Conservation (phyloP, 2,888 invertebrate species). For the Ethmia dodecea region DNA sequence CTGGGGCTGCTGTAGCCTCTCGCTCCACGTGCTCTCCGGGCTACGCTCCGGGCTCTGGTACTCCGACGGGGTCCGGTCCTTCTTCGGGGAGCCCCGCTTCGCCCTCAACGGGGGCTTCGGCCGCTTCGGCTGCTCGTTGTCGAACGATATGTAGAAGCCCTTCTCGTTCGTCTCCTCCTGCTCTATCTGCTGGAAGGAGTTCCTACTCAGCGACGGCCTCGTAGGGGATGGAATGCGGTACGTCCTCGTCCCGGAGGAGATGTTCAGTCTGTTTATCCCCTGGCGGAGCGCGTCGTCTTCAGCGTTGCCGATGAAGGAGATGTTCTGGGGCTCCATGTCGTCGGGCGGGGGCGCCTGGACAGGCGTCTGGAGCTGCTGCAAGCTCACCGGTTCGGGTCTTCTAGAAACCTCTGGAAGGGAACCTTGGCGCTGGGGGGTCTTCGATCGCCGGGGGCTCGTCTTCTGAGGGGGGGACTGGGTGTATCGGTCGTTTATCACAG, state of each 20-base stretch:
- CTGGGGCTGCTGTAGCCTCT: constrained; percentile 29
- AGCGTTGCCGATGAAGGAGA: constrained; percentile 91
- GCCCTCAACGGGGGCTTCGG: constrained; percentile 91
- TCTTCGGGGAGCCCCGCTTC: constrained; percentile 87
- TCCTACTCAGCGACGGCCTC: constrained; percentile 82
- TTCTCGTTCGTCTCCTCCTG: constrained; percentile 80
- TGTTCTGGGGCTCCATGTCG: constrained; percentile 96
- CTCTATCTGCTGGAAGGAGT: constrained; percentile 81
- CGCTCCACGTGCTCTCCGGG: constrained; percentile 46
- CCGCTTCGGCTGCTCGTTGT: constrained; percentile 90
- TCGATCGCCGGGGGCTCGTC: constrained; percentile 77
- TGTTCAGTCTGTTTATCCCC: constrained; percentile 87
- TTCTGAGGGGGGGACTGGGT: constrained; percentile 74
- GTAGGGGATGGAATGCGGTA: constrained; percentile 94
- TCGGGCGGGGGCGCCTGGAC: constrained; percentile 84
- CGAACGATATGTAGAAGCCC: constrained; percentile 96
- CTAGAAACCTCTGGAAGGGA: constrained; percentile 53
- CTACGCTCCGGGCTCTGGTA: constrained; percentile 47
- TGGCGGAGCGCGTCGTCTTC: constrained; percentile 76
- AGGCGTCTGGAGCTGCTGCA: constrained; percentile 72
- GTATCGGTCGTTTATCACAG: constrained; percentile 76
- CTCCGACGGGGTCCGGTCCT: constrained; percentile 71
- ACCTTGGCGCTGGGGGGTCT: constrained; percentile 66
- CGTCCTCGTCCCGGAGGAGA: constrained; percentile 91
- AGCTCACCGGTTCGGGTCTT: constrained; percentile 69